A percentile compares a stretch with the other conserved stretches of the same genome.
These are phyloP conservation scores for Spatulosminthurus flaviceps DNA, from an alignment of 2,888 invertebrate species.

Conservation along the genomic window DNA sequence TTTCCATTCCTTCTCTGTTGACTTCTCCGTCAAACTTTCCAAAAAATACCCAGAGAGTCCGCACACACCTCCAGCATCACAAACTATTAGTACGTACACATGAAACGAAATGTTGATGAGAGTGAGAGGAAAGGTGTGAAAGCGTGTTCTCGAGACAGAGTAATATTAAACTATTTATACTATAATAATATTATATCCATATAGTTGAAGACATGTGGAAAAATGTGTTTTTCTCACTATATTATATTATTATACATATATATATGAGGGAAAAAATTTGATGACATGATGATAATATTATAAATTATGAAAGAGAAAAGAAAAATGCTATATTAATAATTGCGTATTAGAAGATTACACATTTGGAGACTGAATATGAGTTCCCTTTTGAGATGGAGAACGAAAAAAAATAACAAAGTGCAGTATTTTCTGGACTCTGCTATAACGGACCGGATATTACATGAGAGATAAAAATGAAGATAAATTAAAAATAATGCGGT, in stretches of 20 bases:
- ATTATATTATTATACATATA: conserved; percentile 33
- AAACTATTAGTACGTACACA: no score
- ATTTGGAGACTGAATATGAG: conserved; percentile 44
- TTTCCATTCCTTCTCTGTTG: conserved; percentile 40
- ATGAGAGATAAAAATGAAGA: conserved; percentile 28
- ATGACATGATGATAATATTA: conserved; percentile 42
- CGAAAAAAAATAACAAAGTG: conserved; percentile 43
- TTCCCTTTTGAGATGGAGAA: conserved; percentile 39
- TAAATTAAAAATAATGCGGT: conserved; percentile 27
- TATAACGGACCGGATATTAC: conserved; percentile 33
- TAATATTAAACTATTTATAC: conserved; percentile 13
- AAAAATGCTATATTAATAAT: conserved; percentile 40
- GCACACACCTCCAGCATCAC: conserved; percentile 16
- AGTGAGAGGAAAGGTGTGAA: conserved; percentile 4
- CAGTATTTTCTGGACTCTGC: conserved; percentile 46
- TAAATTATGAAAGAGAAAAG: conserved; percentile 33
- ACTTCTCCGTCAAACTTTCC: conserved; percentile 38
- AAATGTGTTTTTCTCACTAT: conserved; percentile 40
- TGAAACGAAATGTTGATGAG: neutral
- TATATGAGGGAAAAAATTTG: conserved; percentile 13
- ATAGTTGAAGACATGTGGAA: conserved; percentile 27
- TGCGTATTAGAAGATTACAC: conserved; percentile 41
- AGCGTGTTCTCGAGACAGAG: conserved; percentile 6
- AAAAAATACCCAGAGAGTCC: neutral
- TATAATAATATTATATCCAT: conserved; percentile 35